Evolutionary conservation across 1,140 invertebrate genomes (phyloP).

Genomic region (Pectinophora gossypiella): DNA sequence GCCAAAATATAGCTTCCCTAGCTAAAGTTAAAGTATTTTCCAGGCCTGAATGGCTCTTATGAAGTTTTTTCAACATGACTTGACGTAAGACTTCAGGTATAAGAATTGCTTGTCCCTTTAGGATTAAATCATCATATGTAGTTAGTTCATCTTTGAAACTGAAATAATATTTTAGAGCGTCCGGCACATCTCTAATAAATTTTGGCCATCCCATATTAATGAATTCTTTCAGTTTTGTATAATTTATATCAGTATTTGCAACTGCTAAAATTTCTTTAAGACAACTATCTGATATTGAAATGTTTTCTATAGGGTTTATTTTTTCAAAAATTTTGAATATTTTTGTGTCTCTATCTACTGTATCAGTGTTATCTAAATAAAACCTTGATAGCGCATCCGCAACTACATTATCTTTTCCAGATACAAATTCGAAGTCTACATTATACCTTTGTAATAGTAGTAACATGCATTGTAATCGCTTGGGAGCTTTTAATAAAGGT

Average conservation of each 20-base stretch:
- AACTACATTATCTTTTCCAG: background rate
- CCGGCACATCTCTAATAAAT: constrained; percentile 9
- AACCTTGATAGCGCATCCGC: constrained; percentile 4
- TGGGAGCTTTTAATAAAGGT: constrained; percentile 10
- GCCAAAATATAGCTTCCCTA: constrained; percentile 34
- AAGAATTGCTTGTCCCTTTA: constrained; percentile 27
- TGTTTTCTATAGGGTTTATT: background rate
- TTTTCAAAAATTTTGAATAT: constrained; percentile 3
- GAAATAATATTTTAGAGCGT: constrained; percentile 23
- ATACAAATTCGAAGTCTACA: constrained; percentile 6
- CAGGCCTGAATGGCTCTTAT: constrained; percentile 20
- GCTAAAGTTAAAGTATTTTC: constrained; percentile 29
- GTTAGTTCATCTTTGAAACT: constrained; percentile 28
- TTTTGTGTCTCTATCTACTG: background rate
- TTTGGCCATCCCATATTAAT: constrained; percentile 32
- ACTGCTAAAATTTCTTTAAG: background rate
- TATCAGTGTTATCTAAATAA: background rate
- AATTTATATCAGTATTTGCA: background rate
- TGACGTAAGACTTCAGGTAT: constrained; percentile 3
- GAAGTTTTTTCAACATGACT: constrained; percentile 7
- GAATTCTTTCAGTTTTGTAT: background rate
- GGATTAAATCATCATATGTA: constrained; percentile 20
- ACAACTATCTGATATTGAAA: background rate
- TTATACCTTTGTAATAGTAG: constrained; percentile 20
- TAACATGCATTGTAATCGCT: constrained; percentile 19